Percentiles rank a stretch among this genome's conserved stretches.
These are phyloP conservation scores for Hirtodrosophila duncani DNA, from an alignment of 2,888 invertebrate species.

Conservation along the genomic window DNA sequence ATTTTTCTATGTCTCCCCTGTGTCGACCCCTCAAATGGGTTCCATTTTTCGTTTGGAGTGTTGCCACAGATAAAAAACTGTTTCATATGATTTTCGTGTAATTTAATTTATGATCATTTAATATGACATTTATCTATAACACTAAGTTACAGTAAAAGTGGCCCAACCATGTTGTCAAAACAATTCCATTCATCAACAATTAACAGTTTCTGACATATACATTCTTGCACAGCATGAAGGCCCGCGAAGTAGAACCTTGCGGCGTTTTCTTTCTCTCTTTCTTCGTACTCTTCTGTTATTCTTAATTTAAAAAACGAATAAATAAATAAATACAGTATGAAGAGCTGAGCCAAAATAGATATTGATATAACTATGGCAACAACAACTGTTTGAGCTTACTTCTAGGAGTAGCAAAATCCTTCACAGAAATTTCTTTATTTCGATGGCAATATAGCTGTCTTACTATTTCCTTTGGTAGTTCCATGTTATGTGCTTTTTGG, in stretches of 20 bases:
- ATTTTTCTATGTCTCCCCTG: constrained; percentile 35
- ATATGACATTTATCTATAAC: constrained; percentile 54
- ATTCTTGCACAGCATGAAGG: neutral
- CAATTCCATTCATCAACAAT: constrained; percentile 28
- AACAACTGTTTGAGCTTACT: too few relatives aligned
- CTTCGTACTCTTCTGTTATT: too few relatives aligned
- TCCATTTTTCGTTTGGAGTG: constrained; percentile 30
- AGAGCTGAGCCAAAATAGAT: too few relatives aligned
- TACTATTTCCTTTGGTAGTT: too few relatives aligned
- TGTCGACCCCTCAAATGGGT: constrained; percentile 33
- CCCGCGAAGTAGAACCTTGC: too few relatives aligned
- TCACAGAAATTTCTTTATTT: too few relatives aligned
- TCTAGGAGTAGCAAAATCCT: too few relatives aligned
- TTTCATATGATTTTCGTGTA: constrained; percentile 28
- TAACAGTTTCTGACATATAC: constrained; percentile 34
- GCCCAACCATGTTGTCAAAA: constrained; percentile 36
- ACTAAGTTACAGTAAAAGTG: constrained; percentile 44
- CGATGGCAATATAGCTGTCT: too few relatives aligned
- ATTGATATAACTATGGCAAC: too few relatives aligned
- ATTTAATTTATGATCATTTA: constrained; percentile 58
- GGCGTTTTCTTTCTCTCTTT: neutral
- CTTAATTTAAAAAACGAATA: too few relatives aligned
- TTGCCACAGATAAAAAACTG: constrained; percentile 29
- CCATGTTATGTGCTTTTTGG: too few relatives aligned
- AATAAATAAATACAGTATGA: too few relatives aligned